phyloP scores from a whole-genome alignment of 2,113 vertebrate genomes.

The Cyprinodon brontotheroides region DNA sequence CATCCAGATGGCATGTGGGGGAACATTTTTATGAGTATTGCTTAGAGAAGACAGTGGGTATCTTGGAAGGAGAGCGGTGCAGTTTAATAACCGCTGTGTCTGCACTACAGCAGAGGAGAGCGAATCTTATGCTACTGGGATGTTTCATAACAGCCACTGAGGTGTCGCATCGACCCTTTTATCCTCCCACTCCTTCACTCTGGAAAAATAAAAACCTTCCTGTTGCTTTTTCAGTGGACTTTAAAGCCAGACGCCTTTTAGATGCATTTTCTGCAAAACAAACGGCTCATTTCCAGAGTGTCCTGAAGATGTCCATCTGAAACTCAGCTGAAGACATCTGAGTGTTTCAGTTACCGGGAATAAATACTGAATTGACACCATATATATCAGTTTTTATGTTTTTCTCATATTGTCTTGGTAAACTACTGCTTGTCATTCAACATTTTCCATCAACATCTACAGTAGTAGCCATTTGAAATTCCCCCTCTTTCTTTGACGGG shows the following conservation, averaged over 20 bases:
- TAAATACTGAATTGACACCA: neutral
- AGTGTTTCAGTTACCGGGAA: neutral
- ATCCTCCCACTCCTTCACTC: slow-evolving; percentile 39
- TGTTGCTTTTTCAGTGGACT: neutral
- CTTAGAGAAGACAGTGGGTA: neutral
- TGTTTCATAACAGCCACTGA: slow-evolving; percentile 29
- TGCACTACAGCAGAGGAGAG: slow-evolving; percentile 23
- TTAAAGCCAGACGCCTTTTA: neutral
- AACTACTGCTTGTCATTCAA: no score
- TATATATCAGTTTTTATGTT: neutral
- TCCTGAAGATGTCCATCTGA: neutral
- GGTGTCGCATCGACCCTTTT: slow-evolving; percentile 25
- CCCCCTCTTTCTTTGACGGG: no score
- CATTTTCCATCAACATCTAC: no score
- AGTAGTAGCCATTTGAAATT: no score
- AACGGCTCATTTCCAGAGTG: neutral
- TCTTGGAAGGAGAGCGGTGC: neutral
- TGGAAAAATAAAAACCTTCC: neutral
- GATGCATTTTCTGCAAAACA: neutral
- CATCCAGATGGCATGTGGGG: slow-evolving; percentile 26
- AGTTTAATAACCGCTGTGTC: slow-evolving; percentile 16
- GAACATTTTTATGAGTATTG: neutral
- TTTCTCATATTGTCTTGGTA: no score
- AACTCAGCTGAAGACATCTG: neutral
- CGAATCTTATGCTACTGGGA: slow-evolving; percentile 53